Base-by-base conservation (phyloP, 2,113 vertebrate species). In the Nothobranchius furzeri region DNA sequence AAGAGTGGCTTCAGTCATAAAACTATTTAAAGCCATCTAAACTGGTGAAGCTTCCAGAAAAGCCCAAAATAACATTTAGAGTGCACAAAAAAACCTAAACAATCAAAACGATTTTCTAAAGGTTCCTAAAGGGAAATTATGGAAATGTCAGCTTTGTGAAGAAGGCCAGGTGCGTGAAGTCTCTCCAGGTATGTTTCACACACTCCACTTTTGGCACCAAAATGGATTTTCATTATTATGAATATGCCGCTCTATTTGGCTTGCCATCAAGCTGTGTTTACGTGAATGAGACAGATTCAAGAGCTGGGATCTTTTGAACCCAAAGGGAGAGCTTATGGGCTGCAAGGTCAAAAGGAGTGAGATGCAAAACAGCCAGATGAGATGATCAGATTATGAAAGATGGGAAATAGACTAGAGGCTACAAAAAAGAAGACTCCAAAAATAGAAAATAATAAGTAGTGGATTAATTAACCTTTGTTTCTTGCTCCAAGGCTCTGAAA, bases 181-280 rank as follows among this genome's bases (percentile, higher is more conserved):
- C 42, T 66, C 52, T 74, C 46, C 69, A 81, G 75, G 73, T 84
- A 60, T 49, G 20, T 50, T 54, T 79, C 30, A 3, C 30, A 3
- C 30, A 3, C 43, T 40, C 9, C 37, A 12, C 73, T 75, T 78
- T 76, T 75, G 64, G 73, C 60, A 60, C 64, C 40, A 37, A 74
- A 81, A 79, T 60, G 69, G 73, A 79, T 86, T 75, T 61, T 73
- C 56, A 65, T 81, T 76, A 74, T 81, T 70, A 65, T 68, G 67
- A 77, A 74, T 68, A 67, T 52, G 66, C 64, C n/a, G 30, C 49
- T 76, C 46, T 62, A 20, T 64, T 62, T 63, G 66, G 69, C 66
- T 63, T 14, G 35, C 53, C 63, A 71, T 69, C 62, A 69, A 50
- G 45, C 7, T 46, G 55, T 57, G 60, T 66, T 68, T 64, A 50